Evolutionary conservation across 2,888 invertebrate genomes (phyloP).

Genomic region (Alviniconcha strummeri): DNA sequence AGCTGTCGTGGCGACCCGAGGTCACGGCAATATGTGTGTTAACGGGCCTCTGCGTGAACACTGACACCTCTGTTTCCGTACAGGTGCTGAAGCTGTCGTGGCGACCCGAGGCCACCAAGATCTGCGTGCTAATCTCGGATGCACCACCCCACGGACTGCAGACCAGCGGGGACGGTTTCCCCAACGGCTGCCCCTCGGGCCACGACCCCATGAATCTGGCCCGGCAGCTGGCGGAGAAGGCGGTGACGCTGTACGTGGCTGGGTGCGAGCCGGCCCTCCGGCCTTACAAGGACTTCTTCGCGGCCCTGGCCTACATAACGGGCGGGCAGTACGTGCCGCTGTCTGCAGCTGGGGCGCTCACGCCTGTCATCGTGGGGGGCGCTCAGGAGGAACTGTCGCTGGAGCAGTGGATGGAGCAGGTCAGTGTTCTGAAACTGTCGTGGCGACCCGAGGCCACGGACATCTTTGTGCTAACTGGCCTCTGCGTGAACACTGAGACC

Average conservation of each 20-base stretch:
- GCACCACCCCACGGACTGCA: constrained; percentile 68
- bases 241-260: constrained; percentile 64
- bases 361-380: constrained; percentile 65
- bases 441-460: background rate
- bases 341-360: constrained; percentile 55
- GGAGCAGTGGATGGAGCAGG: constrained; percentile 56
- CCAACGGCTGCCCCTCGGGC: constrained; percentile 65
- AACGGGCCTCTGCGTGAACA: too few species aligned
- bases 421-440: background rate
- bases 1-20: constrained; percentile 63
- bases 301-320: constrained; percentile 62
- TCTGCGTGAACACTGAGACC: background rate
- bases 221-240: constrained; percentile 61
- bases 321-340: constrained; percentile 70
- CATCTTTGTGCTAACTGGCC: background rate
- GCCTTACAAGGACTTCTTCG: constrained; percentile 65
- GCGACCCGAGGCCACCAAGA: constrained; percentile 64
- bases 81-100: constrained; percentile 61
- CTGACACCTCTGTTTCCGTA: background rate
- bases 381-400: constrained; percentile 68
- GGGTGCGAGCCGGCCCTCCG: constrained; percentile 65
- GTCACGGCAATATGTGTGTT: constrained; percentile 58
- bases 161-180: constrained; percentile 54
- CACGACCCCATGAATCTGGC: constrained; percentile 64
- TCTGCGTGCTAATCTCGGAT: constrained; percentile 66